A percentile compares a stretch with the other conserved stretches of the same genome.
Conservation (phyloP, 2,113 vertebrate genomes). For the Pitta sordida region DNA sequence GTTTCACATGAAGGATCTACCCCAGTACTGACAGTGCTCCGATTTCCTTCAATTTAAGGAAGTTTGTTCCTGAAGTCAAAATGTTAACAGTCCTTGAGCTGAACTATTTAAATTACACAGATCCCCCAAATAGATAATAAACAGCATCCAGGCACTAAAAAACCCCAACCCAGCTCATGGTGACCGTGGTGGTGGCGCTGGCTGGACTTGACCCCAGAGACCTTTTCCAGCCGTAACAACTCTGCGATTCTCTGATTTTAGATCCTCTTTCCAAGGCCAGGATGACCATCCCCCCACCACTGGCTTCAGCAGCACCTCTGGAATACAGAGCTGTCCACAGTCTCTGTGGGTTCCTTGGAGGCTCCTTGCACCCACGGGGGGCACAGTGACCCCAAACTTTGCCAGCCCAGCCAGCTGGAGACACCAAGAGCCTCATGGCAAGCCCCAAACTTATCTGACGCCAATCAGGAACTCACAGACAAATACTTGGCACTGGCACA, state of each 20-base stretch:
- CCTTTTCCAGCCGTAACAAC: neutral
- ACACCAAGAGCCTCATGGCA: accelerated
- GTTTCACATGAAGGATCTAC: neutral
- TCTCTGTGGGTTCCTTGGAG: neutral
- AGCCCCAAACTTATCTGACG: accelerated
- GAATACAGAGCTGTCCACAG: neutral
- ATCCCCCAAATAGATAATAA: neutral
- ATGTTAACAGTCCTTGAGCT: neutral
- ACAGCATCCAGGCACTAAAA: neutral
- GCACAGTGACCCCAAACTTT: neutral
- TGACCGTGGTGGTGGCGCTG: accelerated
- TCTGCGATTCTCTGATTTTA: neutral
- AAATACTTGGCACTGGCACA: neutral
- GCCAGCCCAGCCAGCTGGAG: neutral
- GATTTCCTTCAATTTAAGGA: neutral
- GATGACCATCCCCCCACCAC: neutral
- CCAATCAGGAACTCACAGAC: neutral
- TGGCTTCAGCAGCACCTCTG: neutral
- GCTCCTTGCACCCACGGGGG: neutral
- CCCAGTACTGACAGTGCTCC: accelerated
- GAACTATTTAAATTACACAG: neutral
- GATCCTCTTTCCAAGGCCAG: neutral
- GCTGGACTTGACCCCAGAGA: neutral
- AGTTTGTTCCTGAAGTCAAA: neutral
- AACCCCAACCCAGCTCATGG: too few relatives aligned